Percentiles rank a stretch among this genome's conserved stretches.
phyloP scores from a whole-genome alignment of 2,888 invertebrate species.

The Cosmorhoe ocellata region DNA sequence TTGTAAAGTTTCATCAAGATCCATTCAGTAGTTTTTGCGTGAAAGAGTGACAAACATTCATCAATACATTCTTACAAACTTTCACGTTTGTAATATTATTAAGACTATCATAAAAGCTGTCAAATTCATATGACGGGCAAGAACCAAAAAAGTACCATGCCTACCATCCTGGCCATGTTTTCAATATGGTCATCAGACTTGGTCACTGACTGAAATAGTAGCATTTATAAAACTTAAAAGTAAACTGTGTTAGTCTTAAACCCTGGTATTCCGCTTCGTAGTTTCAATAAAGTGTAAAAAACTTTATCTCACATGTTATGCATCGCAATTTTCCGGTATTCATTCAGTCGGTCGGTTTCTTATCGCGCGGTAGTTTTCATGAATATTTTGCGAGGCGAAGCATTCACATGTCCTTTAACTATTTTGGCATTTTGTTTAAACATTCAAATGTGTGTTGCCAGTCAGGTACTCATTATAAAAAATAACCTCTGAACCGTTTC shows the following conservation, averaged over 20 bases:
- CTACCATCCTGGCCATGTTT: too few species aligned
- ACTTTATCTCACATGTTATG: constrained; percentile 20
- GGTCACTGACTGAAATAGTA: too few species aligned
- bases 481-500: background rate
- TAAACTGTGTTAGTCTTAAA: background rate
- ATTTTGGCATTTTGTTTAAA: constrained; percentile 24
- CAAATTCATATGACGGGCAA: too few species aligned
- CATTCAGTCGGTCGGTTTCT: constrained; percentile 31
- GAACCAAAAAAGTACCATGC: too few species aligned
- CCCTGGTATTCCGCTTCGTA: background rate
- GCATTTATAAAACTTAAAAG: background rate
- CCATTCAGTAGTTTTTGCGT: too few species aligned
- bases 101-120: too few species aligned
- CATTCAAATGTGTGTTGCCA: constrained; percentile 22
- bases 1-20: too few species aligned
- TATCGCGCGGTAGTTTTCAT: constrained; percentile 42
- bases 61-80: too few species aligned
- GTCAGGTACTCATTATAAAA: constrained; percentile 29
- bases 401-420: constrained; percentile 34
- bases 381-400: constrained; percentile 39
- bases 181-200: too few species aligned
- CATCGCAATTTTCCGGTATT: constrained; percentile 22
- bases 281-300: constrained; percentile 23
- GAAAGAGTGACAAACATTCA: too few species aligned
- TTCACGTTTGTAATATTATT: too few species aligned